Percentiles rank a stretch among this genome's conserved stretches.
Conservation (phyloP, 2,113 vertebrate genomes). For the Eulemur rufifrons region DNA sequence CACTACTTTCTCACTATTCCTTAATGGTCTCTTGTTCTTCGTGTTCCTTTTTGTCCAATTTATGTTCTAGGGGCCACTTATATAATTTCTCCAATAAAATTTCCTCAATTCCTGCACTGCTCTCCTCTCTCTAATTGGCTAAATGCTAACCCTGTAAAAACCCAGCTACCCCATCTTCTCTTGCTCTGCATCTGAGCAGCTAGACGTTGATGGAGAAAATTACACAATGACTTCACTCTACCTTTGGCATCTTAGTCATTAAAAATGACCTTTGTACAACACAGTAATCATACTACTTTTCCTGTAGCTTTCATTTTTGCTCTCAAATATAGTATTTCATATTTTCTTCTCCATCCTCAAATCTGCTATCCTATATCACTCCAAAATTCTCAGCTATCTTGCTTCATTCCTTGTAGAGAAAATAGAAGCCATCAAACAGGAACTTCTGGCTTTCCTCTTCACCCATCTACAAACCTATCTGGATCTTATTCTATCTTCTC, state of each 20-base stretch:
- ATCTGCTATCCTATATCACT: neutral
- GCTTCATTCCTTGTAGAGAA: neutral
- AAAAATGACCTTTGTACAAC: neutral
- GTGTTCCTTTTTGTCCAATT: neutral
- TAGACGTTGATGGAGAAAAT: neutral
- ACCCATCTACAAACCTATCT: neutral
- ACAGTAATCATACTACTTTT: neutral
- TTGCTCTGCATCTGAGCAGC: neutral
- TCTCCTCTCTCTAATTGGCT: neutral
- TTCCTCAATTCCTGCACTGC: neutral
- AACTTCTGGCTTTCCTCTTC: neutral
- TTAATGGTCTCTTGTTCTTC: neutral
- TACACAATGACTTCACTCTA: neutral
- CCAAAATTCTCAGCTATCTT: neutral
- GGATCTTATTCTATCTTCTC: neutral
- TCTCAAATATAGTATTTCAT: neutral
- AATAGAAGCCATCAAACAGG: neutral
- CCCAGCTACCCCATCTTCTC: neutral
- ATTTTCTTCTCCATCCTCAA: neutral
- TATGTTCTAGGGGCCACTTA: neutral
- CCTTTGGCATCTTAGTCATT: neutral
- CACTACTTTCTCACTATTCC: neutral
- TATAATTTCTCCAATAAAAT: neutral
- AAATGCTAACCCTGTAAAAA: neutral
- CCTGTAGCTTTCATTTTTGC: neutral